Percentiles rank a stretch among this genome's conserved stretches.
Conservation (phyloP, 2,888 invertebrate genomes). For the Marronus borbonicus region DNA sequence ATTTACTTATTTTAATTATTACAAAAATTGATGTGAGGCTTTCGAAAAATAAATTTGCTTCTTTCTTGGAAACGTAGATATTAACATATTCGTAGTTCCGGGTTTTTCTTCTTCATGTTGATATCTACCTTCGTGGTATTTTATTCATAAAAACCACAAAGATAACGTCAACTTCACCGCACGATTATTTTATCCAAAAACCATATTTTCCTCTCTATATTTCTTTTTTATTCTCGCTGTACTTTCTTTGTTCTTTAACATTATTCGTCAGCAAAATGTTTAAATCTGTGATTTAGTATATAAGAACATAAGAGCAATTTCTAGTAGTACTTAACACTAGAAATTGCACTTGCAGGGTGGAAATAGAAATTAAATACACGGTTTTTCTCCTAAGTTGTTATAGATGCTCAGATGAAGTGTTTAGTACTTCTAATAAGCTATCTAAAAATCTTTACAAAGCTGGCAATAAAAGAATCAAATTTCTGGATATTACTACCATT, state of each 20-base stretch:
- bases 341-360: too few species aligned
- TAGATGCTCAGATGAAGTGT: too few species aligned
- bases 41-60: neutral
- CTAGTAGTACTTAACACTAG: too few species aligned
- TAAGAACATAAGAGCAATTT: too few species aligned
- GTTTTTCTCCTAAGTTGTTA: too few species aligned
- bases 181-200: slow-evolving; percentile 20
- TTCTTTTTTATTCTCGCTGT: neutral
- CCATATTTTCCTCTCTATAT: neutral
- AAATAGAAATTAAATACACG: too few species aligned
- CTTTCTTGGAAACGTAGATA: neutral
- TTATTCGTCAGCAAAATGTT: neutral
- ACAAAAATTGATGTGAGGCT: neutral
- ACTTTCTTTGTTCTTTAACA: neutral
- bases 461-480: too few species aligned
- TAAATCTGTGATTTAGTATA: too few species aligned
- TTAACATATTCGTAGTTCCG: neutral
- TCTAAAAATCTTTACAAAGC: too few species aligned
- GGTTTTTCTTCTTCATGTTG: neutral
- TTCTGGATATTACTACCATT: too few species aligned
- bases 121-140: neutral
- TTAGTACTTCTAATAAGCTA: too few species aligned
- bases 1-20: neutral
- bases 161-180: slow-evolving; percentile 19
- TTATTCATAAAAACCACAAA: neutral